These are phyloP conservation scores for Tromatobia lineatoria DNA, from an alignment of 2,888 invertebrate genomes.

Conservation along the genomic window DNA sequence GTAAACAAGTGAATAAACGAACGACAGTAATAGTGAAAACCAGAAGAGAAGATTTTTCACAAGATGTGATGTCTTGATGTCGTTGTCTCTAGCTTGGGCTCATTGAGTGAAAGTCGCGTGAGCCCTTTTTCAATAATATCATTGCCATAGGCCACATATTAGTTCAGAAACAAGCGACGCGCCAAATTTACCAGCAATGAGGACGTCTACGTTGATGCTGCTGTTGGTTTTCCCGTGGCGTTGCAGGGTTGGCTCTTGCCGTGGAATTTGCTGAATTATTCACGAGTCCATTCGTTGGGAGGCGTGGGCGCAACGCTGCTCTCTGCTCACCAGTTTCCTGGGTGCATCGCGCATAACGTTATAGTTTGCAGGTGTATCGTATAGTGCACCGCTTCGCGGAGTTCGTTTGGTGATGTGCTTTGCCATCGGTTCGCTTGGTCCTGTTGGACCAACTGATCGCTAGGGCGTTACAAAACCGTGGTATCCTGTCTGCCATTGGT, in stretches of 20 bases:
- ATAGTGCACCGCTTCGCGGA: constrained; percentile 62
- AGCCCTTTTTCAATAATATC: constrained; percentile 57
- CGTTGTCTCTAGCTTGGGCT: constrained; percentile 50
- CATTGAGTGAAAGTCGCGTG: constrained; percentile 49
- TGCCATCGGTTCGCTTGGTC: constrained; percentile 23
- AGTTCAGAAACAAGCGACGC: constrained; percentile 56
- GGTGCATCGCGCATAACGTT: constrained; percentile 63
- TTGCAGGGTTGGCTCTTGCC: constrained; percentile 41
- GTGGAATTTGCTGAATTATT: constrained; percentile 79
- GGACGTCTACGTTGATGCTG: constrained; percentile 37
- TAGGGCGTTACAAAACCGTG: constrained; percentile 15
- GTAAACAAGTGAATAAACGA: too few relatives aligned
- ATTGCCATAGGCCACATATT: constrained; percentile 62
- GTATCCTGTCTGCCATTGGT: constrained; percentile 29
- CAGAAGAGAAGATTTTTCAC: background rate
- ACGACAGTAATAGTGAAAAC: background rate
- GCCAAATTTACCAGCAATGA: constrained; percentile 58
- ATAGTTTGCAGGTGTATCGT: constrained; percentile 73
- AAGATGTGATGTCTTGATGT: background rate
- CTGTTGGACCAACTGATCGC: constrained; percentile 24
- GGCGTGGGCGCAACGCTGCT: constrained; percentile 22
- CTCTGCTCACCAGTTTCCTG: constrained; percentile 49
- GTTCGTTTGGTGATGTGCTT: constrained; percentile 54
- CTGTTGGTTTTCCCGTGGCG: constrained; percentile 39
- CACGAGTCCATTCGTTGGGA: constrained; percentile 76